These are phyloP conservation scores for Molanna angustata DNA, from an alignment of 2,888 invertebrate species.

Conservation along the genomic window DNA sequence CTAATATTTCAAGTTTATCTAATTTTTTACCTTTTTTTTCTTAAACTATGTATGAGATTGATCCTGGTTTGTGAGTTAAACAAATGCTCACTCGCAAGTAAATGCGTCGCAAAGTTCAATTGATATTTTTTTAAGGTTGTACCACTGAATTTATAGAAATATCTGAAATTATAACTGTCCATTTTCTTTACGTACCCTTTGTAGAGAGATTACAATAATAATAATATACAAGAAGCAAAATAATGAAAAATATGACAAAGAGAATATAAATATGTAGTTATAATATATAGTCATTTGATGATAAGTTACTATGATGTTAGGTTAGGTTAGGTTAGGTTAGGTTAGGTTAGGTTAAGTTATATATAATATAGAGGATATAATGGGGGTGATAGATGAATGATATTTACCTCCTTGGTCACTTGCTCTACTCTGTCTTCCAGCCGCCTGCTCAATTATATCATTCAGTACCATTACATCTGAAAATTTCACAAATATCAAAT, in stretches of 20 bases:
- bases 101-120: too few species aligned
- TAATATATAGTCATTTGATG: background rate
- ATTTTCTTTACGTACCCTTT: background rate
- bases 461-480: slow-evolving; percentile 96
- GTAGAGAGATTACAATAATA: background rate
- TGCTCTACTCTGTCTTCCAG: slow-evolving; percentile 81
- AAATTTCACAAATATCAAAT: too few species aligned
- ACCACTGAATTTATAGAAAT: too few species aligned
- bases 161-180: too few species aligned
- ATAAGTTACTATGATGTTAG: background rate
- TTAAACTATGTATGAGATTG: too few species aligned
- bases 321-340: too few species aligned
- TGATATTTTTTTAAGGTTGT: too few species aligned
- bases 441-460: slow-evolving; percentile 94
- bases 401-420: slow-evolving; percentile 83
- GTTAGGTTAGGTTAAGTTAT: too few species aligned
- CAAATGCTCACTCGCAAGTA: too few species aligned
- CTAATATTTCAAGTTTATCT: too few species aligned
- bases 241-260: background rate
- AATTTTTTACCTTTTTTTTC: too few species aligned
- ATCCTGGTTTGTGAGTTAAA: too few species aligned
- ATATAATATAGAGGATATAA: slow-evolving; percentile 39
- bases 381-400: background rate
- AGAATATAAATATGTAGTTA: background rate
- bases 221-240: background rate